A percentile compares a stretch with the other conserved stretches of the same genome.
These are phyloP conservation scores for Oligia latruncula DNA, from an alignment of 2,888 invertebrate species.

Conservation along the genomic window DNA sequence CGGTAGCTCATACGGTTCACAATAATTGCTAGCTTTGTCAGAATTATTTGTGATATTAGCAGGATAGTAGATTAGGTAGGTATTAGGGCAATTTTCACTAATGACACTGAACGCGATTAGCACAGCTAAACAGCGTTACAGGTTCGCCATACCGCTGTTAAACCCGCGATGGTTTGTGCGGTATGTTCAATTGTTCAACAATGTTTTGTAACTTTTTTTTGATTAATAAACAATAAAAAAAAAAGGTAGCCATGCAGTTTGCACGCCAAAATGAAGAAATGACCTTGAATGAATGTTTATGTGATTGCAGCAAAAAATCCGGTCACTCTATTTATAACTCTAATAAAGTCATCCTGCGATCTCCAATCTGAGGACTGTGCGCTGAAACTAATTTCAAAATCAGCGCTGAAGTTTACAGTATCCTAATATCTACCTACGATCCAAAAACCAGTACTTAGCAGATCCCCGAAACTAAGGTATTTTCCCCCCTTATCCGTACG, in stretches of 20 bases:
- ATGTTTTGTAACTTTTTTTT: too few species aligned
- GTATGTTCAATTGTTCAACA: too few species aligned
- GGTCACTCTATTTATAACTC: neutral
- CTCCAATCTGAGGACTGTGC: neutral
- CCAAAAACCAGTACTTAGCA: conserved; percentile 34
- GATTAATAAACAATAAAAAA: too few species aligned
- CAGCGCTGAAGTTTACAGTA: neutral
- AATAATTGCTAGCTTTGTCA: neutral
- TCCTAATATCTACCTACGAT: neutral
- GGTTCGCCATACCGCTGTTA: too few species aligned
- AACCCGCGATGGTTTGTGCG: too few species aligned
- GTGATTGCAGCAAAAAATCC: too few species aligned
- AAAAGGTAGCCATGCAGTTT: neutral
- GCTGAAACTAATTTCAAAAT: neutral
- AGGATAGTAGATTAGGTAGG: neutral
- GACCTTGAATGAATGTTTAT: neutral
- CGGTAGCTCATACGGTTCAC: neutral
- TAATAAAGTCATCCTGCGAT: neutral
- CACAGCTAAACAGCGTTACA: neutral
- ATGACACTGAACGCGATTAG: neutral
- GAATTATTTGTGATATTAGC: neutral
- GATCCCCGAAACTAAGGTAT: conserved; percentile 62
- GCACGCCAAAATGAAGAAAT: neutral
- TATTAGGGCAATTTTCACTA: neutral
- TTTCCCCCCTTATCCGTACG: conserved; percentile 69